Conservation (phyloP, 1,140 invertebrate genomes). For the Drosophila rufa region DNA sequence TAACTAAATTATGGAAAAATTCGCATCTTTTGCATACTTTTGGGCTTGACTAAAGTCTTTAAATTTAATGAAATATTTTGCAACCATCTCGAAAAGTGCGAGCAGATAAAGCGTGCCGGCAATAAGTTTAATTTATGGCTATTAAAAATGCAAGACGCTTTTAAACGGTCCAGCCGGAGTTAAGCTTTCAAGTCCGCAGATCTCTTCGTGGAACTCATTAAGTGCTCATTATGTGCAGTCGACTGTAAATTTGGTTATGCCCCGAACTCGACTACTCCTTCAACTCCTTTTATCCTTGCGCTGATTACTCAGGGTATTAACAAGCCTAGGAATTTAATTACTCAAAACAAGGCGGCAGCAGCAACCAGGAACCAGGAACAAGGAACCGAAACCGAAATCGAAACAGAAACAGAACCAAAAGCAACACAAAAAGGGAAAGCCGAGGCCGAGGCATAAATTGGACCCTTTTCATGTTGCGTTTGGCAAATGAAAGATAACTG, state of each 20-base stretch:
- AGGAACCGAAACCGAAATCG: conserved; percentile 11
- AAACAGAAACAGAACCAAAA: conserved; percentile 8
- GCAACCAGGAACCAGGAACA: not conserved
- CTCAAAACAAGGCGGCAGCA: conserved; percentile 18
- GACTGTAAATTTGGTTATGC: conserved; percentile 58
- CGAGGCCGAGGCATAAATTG: conserved; percentile 30
- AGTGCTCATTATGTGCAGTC: conserved; percentile 63
- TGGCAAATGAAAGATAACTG: conserved; percentile 43
- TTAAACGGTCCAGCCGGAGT: conserved; percentile 13
- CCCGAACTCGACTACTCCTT: conserved; percentile 26
- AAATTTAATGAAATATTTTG: not conserved
- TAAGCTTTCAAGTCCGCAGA: conserved; percentile 3
- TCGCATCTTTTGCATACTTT: not conserved
- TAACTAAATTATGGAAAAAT: not conserved
- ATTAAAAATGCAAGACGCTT: conserved; percentile 34
- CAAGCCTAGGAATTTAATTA: conserved; percentile 53
- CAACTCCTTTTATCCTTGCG: conserved; percentile 34
- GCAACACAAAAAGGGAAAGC: conserved; percentile 21
- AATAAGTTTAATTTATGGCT: conserved; percentile 18
- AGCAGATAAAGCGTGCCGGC: not conserved
- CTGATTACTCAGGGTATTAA: conserved; percentile 51
- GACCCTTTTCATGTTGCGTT: conserved; percentile 51
- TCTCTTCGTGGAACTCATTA: conserved; percentile 54
- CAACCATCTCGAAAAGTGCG: not conserved
- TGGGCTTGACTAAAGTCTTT: not conserved